Base-by-base conservation (phyloP, 92 coral and sea anemone genomes). In the Umimayanthus kanabou region DNA sequence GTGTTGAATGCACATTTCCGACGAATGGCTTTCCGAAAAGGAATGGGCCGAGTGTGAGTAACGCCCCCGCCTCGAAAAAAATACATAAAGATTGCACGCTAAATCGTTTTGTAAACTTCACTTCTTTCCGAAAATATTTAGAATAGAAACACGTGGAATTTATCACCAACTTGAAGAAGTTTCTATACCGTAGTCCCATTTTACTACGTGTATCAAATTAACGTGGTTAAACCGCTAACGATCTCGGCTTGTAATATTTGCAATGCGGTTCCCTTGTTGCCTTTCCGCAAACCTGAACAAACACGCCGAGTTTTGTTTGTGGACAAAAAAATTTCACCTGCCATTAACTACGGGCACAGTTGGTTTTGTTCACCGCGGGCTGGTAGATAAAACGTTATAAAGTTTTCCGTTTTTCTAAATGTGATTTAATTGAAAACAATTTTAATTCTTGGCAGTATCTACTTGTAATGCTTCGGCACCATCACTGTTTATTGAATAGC, bases 221-320 rank as follows among this genome's bases (percentile, higher is more conserved):
- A 61, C 8, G 69, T 25, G 3, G 7, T 61, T 4, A 61, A 61
- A 20, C n/a, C 69, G 26, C 69, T 61, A 61, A 61, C 69, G 69
- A 61, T 4, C n/a, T 61, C 69, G 23, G 6, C 8, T 61, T 61
- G 69, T 22, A 53, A 53, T 61, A 22, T 61, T 61, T 61, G 69
- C 26, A 18, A 14, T 61, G 69, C 22, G 25, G 69, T 61, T 61
- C 22, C 69, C 26, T 61, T 61, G 69, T 61, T 20, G 69, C 69
- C 69, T 22, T 61, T 29, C 76, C 76, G 76, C 39, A 28, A 72
- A 72, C 76, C 76, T 72, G 76, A 72, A 37, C 76, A 72, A 72
- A 72, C 22, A 72, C 1, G 25, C 30, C 11, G 18, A 23, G 7
- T 18, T 61, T 61, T 61, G 69, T 61, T 61, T 61, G 69, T 61